phyloP scores from a whole-genome alignment of 2,113 vertebrate species.

The Bubo blakistoni region DNA sequence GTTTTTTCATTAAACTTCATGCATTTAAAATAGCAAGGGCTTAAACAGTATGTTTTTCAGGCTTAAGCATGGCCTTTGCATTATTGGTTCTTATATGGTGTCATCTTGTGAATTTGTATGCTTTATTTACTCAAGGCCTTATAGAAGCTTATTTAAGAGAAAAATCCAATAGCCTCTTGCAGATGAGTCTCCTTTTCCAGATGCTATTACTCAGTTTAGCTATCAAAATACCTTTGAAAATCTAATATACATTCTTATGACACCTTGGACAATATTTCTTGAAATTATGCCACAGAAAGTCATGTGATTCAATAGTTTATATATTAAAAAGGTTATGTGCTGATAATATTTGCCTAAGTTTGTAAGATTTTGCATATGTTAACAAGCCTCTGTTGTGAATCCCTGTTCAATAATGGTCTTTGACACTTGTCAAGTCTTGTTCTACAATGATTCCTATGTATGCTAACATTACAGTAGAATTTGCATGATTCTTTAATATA shows the following conservation, averaged over 20 bases:
- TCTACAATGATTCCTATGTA: neutral
- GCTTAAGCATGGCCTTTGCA: neutral
- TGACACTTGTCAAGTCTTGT: neutral
- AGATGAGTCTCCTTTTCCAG: neutral
- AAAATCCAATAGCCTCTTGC: neutral
- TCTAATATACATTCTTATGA: neutral
- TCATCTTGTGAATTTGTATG: neutral
- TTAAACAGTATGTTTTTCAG: neutral
- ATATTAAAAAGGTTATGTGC: neutral
- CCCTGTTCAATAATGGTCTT: neutral
- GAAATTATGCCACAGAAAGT: neutral
- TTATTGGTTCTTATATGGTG: neutral
- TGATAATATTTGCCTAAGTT: neutral
- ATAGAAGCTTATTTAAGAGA: neutral
- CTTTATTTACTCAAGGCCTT: neutral
- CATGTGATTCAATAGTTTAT: neutral
- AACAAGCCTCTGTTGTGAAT: neutral
- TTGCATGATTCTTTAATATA: neutral
- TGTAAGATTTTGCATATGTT: constrained; percentile 15
- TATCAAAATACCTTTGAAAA: neutral
- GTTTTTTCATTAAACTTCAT: neutral
- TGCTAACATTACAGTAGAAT: neutral
- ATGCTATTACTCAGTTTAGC: neutral
- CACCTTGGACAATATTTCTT: neutral
- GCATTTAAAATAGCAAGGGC: neutral